A percentile compares a stretch with the other conserved stretches of the same genome.
These are phyloP conservation scores for Gorsachius magnificus DNA, from an alignment of 2,797 vertebrate genomes.

Conservation along the genomic window DNA sequence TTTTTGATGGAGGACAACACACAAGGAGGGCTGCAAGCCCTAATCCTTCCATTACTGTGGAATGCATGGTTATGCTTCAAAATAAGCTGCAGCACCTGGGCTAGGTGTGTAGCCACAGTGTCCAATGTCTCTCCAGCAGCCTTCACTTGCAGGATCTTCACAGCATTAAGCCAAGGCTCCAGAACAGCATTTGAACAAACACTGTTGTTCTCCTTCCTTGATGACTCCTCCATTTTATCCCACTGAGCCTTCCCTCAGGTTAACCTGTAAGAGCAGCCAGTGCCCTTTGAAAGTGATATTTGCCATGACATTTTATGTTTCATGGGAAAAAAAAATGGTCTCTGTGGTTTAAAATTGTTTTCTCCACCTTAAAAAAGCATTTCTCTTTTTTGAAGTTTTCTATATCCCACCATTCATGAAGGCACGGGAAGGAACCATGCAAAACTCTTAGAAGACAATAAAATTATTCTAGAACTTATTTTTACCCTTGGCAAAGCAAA, in stretches of 20 bases:
- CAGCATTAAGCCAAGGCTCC: neutral
- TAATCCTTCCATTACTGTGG: neutral
- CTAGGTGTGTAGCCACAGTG: neutral
- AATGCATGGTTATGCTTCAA: neutral
- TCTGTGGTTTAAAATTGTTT: neutral
- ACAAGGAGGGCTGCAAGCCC: neutral
- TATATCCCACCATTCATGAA: neutral
- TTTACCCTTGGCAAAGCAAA: neutral
- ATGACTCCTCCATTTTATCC: neutral
- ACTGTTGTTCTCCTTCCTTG: rapidly evolving
- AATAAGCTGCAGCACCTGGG: neutral
- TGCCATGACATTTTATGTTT: neutral
- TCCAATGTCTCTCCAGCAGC: neutral
- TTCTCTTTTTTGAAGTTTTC: neutral
- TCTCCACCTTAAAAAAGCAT: neutral
- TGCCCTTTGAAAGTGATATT: neutral
- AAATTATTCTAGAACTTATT: neutral
- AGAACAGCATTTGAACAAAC: neutral
- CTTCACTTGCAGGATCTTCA: neutral
- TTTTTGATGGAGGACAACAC: neutral
- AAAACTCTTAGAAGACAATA: neutral
- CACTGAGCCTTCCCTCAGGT: rapidly evolving
- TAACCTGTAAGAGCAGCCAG: neutral
- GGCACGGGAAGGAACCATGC: neutral
- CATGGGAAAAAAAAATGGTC: neutral